Conservation (phyloP, 2,113 vertebrate genomes). For the Xenopus laevis region DNA sequence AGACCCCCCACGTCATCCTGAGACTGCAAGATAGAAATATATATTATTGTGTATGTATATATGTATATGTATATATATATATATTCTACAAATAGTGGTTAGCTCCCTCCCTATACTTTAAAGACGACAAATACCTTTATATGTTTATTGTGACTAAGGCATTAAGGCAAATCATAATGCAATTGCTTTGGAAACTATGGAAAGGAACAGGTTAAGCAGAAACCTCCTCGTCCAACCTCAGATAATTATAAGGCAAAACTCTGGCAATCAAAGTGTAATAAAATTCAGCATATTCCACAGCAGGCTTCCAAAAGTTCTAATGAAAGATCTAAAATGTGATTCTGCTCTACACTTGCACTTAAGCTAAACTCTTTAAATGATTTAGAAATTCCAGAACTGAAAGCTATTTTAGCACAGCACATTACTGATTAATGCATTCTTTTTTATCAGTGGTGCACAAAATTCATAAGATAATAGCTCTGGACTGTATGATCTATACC, state of each 20-base stretch:
- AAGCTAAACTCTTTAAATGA: slow-evolving; percentile 22
- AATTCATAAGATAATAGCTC: not conserved
- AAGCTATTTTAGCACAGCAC: slow-evolving; percentile 27
- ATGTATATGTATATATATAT: not conserved
- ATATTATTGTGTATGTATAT: too few species aligned
- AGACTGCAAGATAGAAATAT: slow-evolving; percentile 47
- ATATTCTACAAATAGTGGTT: rapidly evolving
- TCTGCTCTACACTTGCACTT: slow-evolving; percentile 18
- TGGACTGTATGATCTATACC: not conserved
- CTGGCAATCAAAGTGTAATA: slow-evolving; percentile 27
- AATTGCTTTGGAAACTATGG: not conserved
- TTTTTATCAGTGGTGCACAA: slow-evolving; percentile 16
- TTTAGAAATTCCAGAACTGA: slow-evolving; percentile 29
- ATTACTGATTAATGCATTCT: slow-evolving; percentile 13
- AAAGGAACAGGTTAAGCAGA: not conserved
- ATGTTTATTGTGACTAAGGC: not conserved
- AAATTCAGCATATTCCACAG: slow-evolving; percentile 10
- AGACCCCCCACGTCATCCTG: slow-evolving; percentile 65
- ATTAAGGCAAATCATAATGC: not conserved
- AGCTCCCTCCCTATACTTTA: not conserved
- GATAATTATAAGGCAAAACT: not conserved
- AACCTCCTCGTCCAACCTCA: not conserved
- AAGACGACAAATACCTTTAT: not conserved
- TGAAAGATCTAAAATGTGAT: slow-evolving; percentile 21
- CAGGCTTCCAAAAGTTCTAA: slow-evolving; percentile 6